A percentile compares a stretch with the other conserved stretches of the same genome.
phyloP scores from a whole-genome alignment of 2,797 vertebrate species.

The Neosilurus mollespiculum region DNA sequence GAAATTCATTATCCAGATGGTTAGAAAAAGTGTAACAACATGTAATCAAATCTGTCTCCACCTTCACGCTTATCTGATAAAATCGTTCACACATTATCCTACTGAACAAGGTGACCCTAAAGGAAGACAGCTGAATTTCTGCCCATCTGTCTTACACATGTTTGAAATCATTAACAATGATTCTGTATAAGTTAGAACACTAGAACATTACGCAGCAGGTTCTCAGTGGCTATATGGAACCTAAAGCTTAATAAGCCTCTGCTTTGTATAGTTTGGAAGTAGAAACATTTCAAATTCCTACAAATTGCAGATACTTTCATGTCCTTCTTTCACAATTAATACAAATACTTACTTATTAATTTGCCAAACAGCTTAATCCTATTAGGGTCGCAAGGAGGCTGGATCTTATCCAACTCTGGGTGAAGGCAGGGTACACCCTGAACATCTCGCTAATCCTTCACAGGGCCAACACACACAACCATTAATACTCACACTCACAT shows the following conservation, averaged over 20 bases:
- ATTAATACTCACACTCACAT: too few relatives aligned
- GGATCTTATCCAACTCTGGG: too few relatives aligned
- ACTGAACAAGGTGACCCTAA: constrained; percentile 56
- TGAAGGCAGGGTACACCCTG: too few relatives aligned
- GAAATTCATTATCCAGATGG: constrained; percentile 53
- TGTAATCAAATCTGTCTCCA: constrained; percentile 55
- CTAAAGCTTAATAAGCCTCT: neutral
- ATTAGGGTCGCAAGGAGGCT: too few relatives aligned
- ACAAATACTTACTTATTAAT: too few relatives aligned
- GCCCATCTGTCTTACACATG: neutral
- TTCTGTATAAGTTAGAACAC: neutral
- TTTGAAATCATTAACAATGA: constrained; percentile 9
- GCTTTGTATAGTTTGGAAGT: neutral
- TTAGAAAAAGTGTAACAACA: constrained; percentile 43
- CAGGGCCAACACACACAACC: too few relatives aligned
- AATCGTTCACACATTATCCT: constrained; percentile 52
- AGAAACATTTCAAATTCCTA: neutral
- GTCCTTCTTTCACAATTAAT: too few relatives aligned
- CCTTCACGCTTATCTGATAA: constrained; percentile 53
- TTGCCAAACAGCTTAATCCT: too few relatives aligned
- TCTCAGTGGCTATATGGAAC: neutral
- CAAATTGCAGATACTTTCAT: too few relatives aligned
- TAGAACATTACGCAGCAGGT: neutral
- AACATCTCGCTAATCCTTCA: too few relatives aligned
- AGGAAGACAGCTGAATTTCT: constrained; percentile 46